Conservation (phyloP, 2,113 vertebrate species). For the Brachyistius frenatus region DNA sequence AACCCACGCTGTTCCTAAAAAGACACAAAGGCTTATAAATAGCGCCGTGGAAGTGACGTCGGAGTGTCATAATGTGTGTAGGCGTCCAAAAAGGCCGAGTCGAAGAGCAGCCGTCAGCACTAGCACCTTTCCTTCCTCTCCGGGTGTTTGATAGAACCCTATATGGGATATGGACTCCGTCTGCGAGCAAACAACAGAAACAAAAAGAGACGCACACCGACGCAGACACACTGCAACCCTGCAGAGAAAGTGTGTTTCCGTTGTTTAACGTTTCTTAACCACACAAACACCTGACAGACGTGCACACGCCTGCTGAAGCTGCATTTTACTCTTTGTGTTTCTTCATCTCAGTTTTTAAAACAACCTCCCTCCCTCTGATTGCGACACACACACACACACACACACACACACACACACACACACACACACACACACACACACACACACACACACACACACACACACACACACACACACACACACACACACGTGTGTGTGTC, state of each 20-base stretch:
- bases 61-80: conserved; percentile 88
- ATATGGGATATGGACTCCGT: conserved; percentile 11
- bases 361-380: conserved; percentile 53
- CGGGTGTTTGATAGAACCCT: conserved; percentile 20
- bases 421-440: conserved; percentile 49
- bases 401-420: conserved; percentile 32
- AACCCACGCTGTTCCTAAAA: conserved; percentile 93
- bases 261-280: conserved; percentile 73
- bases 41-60: conserved; percentile 89
- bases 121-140: conserved; percentile 79
- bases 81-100: conserved; percentile 90
- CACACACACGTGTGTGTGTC: conserved; percentile 54
- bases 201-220: conserved; percentile 5
- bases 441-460: conserved; percentile 43
- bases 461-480: conserved; percentile 46
- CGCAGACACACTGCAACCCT: conserved; percentile 42
- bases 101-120: conserved; percentile 82
- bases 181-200: conserved; percentile 22
- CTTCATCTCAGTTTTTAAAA: conserved; percentile 61
- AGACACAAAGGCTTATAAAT: conserved; percentile 96
- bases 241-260: conserved; percentile 56
- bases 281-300: conserved; percentile 72
- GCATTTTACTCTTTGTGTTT: conserved; percentile 67
- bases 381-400: conserved; percentile 49
- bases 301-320: conserved; percentile 67